Evolutionary conservation across 2,888 invertebrate genomes (phyloP).

Genomic region (Carabus problematicus): DNA sequence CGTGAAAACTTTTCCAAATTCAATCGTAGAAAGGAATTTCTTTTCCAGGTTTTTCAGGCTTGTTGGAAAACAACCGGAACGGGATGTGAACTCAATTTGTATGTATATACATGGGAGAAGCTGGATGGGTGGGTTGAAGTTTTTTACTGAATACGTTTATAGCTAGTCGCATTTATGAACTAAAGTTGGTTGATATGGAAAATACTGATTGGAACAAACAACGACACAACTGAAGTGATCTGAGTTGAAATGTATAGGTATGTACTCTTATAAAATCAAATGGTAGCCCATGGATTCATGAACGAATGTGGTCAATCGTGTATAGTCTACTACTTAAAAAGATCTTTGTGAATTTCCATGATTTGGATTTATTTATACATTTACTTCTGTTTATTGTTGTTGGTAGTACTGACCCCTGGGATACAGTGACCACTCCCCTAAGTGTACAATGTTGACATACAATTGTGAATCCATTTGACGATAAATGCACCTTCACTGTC

Average conservation of each 20-base stretch:
- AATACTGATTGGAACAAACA: slow-evolving; percentile 7
- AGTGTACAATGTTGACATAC: too few species aligned
- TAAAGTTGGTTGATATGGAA: slow-evolving; percentile 5
- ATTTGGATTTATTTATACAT: too few species aligned
- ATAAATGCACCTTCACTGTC: too few species aligned
- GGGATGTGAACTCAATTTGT: slow-evolving; percentile 12
- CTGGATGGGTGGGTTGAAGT: neutral
- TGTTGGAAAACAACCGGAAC: slow-evolving; percentile 11
- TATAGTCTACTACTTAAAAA: too few species aligned
- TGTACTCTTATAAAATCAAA: slow-evolving; percentile 3
- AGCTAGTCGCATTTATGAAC: neutral
- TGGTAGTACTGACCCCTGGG: too few species aligned
- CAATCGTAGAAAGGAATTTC: slow-evolving; percentile 2
- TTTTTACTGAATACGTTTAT: slow-evolving; percentile 10
- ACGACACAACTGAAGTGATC: too few species aligned
- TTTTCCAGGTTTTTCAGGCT: neutral
- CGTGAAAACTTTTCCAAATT: slow-evolving; percentile 8
- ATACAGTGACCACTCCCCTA: too few species aligned
- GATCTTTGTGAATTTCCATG: too few species aligned
- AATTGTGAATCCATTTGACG: too few species aligned
- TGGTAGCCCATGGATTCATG: neutral
- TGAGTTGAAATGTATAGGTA: too few species aligned
- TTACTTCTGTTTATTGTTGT: too few species aligned
- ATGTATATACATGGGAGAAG: slow-evolving; percentile 3
- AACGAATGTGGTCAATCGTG: too few species aligned